Base-by-base conservation (phyloP, 2,888 invertebrate genomes). In the Palloptera scutellata region DNA sequence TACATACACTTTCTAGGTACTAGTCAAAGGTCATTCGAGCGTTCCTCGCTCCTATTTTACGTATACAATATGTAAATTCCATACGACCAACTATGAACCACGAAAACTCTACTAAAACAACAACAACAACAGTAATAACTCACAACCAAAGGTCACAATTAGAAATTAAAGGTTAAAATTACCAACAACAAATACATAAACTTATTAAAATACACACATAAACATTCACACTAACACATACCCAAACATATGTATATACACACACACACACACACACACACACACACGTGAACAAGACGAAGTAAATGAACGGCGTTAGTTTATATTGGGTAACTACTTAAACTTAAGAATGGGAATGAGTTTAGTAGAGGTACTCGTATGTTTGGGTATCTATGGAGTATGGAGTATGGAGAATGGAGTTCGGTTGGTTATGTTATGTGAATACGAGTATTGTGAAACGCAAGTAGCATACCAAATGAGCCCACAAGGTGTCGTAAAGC, bases 401-500 rank as follows among this genome's bases (percentile, higher is more conserved):
- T 11, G 40, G 12, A 9, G 58, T 45, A 17, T 12, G 45, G 45
- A 45, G 51, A 9, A 9, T 11, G 40, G 12, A 9, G 58, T 45
- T n/a, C n/a, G n/a, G n/a, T n/a, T 12, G 52, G 58, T 19, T 41
- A 30, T 61, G 57, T 51, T 48, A 17, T 48, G 45, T 10, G 52
- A 15, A 42, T 62, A 42, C 51, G 30, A 48, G 12, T 19, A 42
- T 15, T 64, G 52, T 48, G 59, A 61, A 68, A 74, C 72, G 73
- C 72, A 73, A 74, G 72, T 69, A 72, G 74, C 74, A 76, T 77
- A 75, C 72, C 63, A 77, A 79, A 81, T 78, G 77, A 77, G 78
- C 73, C 81, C 79, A 75, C 74, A 77, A 78, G 80, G 80, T 79
- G 75, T 75, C 76, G 77, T 80, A 80, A 80, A 80, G 75, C 80